Conservation (phyloP, 2,888 invertebrate genomes). For the Himalopsyche tibetana region DNA sequence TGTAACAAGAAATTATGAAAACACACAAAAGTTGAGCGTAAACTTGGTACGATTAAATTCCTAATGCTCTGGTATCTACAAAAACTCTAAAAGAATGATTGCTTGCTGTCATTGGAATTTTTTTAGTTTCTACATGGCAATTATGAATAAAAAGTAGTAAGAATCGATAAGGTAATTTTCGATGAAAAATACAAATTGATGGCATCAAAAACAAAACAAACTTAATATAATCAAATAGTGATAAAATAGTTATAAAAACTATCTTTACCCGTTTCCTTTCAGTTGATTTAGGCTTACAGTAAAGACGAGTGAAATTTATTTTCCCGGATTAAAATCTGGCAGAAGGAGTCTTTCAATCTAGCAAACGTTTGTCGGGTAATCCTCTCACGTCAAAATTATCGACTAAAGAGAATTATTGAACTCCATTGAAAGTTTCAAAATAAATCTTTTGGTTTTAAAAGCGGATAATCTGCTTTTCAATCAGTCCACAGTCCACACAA, state of each 20-base stretch:
- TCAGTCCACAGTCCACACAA: not conserved
- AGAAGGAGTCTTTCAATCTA: not conserved
- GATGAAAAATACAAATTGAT: too few relatives aligned
- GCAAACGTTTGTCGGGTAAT: not conserved
- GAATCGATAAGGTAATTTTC: too few relatives aligned
- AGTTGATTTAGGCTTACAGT: not conserved
- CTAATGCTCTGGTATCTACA: too few relatives aligned
- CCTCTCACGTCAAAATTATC: not conserved
- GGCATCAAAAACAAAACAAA: too few relatives aligned
- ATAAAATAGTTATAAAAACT: not conserved
- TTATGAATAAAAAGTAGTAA: too few relatives aligned
- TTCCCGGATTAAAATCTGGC: not conserved
- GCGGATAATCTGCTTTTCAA: not conserved
- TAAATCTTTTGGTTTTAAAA: constrained; percentile 5
- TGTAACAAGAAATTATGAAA: too few relatives aligned
- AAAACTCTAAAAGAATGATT: too few relatives aligned
- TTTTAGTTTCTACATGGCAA: too few relatives aligned
- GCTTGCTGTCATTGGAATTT: too few relatives aligned
- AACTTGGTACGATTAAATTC: too few relatives aligned
- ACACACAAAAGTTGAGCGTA: too few relatives aligned
- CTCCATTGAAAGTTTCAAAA: constrained; percentile 15
- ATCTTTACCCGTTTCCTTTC: not conserved
- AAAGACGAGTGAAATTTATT: not conserved
- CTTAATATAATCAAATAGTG: too few relatives aligned
- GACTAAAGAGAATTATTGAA: not conserved